A percentile compares a stretch with the other conserved stretches of the same genome.
Evolutionary conservation across 2,113 vertebrate species (phyloP).

Genomic region (Willisornis vidua): DNA sequence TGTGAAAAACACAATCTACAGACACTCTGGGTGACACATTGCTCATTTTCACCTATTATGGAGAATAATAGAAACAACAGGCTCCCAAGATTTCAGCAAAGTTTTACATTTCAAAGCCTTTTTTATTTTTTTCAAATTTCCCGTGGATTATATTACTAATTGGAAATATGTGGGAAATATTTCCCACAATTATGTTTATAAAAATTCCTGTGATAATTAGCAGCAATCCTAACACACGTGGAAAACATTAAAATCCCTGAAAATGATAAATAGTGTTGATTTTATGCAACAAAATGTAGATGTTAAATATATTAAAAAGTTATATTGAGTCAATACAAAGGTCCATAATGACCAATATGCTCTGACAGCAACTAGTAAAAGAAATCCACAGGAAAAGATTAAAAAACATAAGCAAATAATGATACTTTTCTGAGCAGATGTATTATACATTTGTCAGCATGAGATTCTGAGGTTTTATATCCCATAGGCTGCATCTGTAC

Average conservation of each 20-base stretch:
- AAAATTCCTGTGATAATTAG: slow-evolving; percentile 43
- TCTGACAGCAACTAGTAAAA: neutral
- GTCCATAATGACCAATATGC: fast-evolving
- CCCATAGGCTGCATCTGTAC: neutral
- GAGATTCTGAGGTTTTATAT: neutral
- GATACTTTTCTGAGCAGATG: neutral
- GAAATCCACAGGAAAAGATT: neutral
- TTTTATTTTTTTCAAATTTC: neutral
- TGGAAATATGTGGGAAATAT: slow-evolving; percentile 62
- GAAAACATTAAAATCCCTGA: slow-evolving; percentile 38
- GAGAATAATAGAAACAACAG: neutral
- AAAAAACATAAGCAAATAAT: neutral
- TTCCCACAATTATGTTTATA: slow-evolving; percentile 60
- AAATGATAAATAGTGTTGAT: slow-evolving; percentile 19
- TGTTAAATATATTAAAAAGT: neutral
- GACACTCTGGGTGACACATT: neutral
- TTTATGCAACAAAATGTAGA: neutral
- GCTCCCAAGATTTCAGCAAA: neutral
- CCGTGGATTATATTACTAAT: slow-evolving; percentile 62
- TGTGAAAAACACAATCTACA: neutral
- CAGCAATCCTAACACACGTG: slow-evolving; percentile 19
- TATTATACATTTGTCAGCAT: neutral
- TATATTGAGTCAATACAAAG: neutral
- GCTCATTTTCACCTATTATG: slow-evolving; percentile 9
- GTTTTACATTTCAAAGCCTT: slow-evolving; percentile 69